A percentile compares a stretch with the other conserved stretches of the same genome.
phyloP scores from a whole-genome alignment of 2,113 vertebrate genomes.

The Lycocorax pyrrhopterus region DNA sequence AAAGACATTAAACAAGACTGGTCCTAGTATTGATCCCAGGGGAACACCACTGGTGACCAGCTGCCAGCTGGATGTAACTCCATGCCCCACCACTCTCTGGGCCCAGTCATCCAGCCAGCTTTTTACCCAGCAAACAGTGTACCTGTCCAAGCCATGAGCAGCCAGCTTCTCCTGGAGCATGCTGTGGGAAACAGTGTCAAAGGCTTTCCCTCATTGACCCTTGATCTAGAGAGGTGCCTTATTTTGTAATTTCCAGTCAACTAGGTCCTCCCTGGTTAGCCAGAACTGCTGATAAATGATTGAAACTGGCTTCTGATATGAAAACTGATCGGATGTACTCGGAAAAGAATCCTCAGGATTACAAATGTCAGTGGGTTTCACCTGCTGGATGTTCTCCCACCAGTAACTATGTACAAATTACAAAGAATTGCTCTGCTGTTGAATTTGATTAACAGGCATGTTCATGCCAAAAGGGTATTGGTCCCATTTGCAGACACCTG shows the following conservation, averaged over 20 bases:
- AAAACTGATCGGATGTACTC: neutral
- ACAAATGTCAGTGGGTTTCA: neutral
- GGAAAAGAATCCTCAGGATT: neutral
- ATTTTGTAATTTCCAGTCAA: neutral
- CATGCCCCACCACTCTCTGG: neutral
- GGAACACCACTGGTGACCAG: neutral
- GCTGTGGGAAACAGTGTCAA: neutral
- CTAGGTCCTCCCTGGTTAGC: neutral
- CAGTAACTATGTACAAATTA: neutral
- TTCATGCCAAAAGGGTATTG: neutral
- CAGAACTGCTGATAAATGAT: neutral
- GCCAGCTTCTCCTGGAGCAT: neutral
- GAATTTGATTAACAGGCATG: neutral
- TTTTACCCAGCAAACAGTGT: neutral
- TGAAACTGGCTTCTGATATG: neutral
- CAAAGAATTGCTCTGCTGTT: neutral
- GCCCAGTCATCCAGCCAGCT: neutral
- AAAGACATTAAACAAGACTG: neutral
- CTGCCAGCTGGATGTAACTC: neutral
- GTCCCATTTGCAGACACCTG: slow-evolving; percentile 9
- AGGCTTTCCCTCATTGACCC: neutral
- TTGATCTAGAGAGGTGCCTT: neutral
- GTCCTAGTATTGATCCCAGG: neutral
- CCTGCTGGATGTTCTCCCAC: neutral
- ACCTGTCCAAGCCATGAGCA: neutral